These are phyloP conservation scores for Eumacrocentrus americanus DNA, from an alignment of 2,888 invertebrate species.

Conservation along the genomic window DNA sequence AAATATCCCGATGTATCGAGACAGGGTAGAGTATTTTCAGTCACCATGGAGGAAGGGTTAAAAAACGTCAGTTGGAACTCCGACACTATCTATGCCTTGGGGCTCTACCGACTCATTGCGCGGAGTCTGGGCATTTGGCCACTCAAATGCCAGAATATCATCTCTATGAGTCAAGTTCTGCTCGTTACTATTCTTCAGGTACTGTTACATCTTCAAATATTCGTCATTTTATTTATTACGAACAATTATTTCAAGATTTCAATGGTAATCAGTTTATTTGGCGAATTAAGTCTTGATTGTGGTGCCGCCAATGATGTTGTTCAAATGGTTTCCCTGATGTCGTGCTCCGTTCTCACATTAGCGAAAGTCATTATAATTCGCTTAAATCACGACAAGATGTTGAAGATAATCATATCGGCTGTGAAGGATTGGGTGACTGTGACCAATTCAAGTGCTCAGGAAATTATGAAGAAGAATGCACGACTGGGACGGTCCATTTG, in stretches of 20 bases:
- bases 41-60: background rate
- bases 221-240: background rate
- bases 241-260: background rate
- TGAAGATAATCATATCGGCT: constrained; percentile 16
- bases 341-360: background rate
- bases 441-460: background rate
- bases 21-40: background rate
- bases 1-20: background rate
- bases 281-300: constrained; percentile 6
- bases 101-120: constrained; percentile 19
- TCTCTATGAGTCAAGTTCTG: constrained; percentile 13
- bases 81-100: constrained; percentile 23
- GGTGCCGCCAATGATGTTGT: constrained; percentile 7
- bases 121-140: constrained; percentile 29
- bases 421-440: constrained; percentile 25
- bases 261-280: constrained; percentile 9
- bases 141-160: background rate
- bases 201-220: background rate
- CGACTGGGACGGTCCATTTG: constrained; percentile 23
- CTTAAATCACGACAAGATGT: constrained; percentile 15
- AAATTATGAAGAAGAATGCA: constrained; percentile 26
- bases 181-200: constrained; percentile 17
- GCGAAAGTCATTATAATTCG: constrained; percentile 2
- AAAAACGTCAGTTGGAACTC: constrained; percentile 7
- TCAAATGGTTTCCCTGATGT: background rate